A percentile compares a stretch with the other conserved stretches of the same genome.
Conservation (phyloP, 2,113 vertebrate genomes). For the Corythoichthys haematopterus region DNA sequence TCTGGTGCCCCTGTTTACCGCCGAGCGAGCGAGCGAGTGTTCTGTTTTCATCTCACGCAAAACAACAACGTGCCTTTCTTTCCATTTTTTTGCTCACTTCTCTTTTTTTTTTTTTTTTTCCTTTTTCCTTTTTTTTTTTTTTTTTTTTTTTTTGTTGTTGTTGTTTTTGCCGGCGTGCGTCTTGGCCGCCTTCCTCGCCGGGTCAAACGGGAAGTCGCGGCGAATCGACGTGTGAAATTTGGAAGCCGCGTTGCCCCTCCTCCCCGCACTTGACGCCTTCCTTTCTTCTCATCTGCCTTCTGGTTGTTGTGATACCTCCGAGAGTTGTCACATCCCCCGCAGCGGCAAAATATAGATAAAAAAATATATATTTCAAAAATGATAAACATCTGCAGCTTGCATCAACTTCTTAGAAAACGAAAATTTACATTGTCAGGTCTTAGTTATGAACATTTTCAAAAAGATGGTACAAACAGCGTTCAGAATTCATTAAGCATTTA, state of each 20-base stretch:
- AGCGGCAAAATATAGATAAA: slow-evolving; percentile 35
- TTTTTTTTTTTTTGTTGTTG: not conserved
- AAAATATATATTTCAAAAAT: slow-evolving; percentile 63
- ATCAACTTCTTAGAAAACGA: not conserved
- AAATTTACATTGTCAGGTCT: not conserved
- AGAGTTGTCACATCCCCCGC: slow-evolving; percentile 84
- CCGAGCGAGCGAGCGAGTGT: slow-evolving; percentile 66
- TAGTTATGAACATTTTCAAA: too few species aligned
- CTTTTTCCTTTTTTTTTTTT: slow-evolving; percentile 9
- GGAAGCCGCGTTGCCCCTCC: not conserved
- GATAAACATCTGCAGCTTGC: slow-evolving; percentile 80
- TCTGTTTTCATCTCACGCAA: slow-evolving; percentile 93
- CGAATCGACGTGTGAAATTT: not conserved
- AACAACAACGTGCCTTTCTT: slow-evolving; percentile 80
- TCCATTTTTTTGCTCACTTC: slow-evolving; percentile 12
- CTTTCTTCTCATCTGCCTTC: slow-evolving; percentile 30
- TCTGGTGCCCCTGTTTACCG: slow-evolving; percentile 99
- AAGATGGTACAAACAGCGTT: too few species aligned
- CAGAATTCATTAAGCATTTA: too few species aligned
- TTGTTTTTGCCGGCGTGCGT: not conserved
- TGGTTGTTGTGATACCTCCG: slow-evolving; percentile 86
- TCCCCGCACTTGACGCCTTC: not conserved
- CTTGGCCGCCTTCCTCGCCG: not conserved
- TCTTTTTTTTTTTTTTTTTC: slow-evolving; percentile 22
- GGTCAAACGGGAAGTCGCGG: slow-evolving; percentile 1